Evolutionary conservation across 2,888 invertebrate genomes (phyloP).

Genomic region (Melieria crassipennis): DNA sequence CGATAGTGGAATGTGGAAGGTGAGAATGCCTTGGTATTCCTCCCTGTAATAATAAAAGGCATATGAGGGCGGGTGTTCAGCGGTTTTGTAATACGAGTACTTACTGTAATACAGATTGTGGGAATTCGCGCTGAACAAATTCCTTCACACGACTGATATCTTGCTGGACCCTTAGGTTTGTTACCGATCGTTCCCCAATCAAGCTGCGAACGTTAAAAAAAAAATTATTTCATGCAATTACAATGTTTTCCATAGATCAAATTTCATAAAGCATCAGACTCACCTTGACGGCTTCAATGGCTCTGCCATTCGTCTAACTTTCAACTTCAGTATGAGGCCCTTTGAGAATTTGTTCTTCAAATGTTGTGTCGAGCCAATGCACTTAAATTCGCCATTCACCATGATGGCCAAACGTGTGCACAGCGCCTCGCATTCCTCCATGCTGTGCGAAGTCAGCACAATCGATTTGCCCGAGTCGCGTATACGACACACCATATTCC

Average conservation of each 20-base stretch:
- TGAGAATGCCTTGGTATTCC: slow-evolving; percentile 76
- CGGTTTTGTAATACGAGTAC: slow-evolving; percentile 27
- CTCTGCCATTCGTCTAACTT: slow-evolving; percentile 49
- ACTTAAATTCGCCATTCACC: slow-evolving; percentile 81
- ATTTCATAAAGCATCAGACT: neutral
- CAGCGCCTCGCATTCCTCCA: slow-evolving; percentile 87
- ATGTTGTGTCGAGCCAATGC: slow-evolving; percentile 79
- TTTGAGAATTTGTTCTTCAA: slow-evolving; percentile 77
- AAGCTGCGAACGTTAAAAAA: slow-evolving; percentile 20
- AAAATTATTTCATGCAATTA: neutral
- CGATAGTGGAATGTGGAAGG: slow-evolving; percentile 73
- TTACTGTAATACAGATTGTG: slow-evolving; percentile 57
- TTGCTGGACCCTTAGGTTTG: slow-evolving; percentile 45
- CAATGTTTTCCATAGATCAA: neutral
- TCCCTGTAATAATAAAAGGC: slow-evolving; percentile 67
- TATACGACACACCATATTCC: slow-evolving; percentile 78
- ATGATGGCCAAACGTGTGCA: slow-evolving; percentile 84
- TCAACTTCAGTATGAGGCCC: slow-evolving; percentile 66
- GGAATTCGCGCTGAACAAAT: slow-evolving; percentile 55
- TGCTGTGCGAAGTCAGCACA: slow-evolving; percentile 85
- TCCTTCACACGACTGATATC: slow-evolving; percentile 51
- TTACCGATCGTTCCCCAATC: slow-evolving; percentile 39
- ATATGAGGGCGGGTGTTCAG: neutral
- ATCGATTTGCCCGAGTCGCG: slow-evolving; percentile 79
- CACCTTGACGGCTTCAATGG: slow-evolving; percentile 37